Evolutionary conservation across 92 coral and sea anemone species (phyloP), one percentile per base, ranked within the genome.

Genomic region (Metridium senile): DNA sequence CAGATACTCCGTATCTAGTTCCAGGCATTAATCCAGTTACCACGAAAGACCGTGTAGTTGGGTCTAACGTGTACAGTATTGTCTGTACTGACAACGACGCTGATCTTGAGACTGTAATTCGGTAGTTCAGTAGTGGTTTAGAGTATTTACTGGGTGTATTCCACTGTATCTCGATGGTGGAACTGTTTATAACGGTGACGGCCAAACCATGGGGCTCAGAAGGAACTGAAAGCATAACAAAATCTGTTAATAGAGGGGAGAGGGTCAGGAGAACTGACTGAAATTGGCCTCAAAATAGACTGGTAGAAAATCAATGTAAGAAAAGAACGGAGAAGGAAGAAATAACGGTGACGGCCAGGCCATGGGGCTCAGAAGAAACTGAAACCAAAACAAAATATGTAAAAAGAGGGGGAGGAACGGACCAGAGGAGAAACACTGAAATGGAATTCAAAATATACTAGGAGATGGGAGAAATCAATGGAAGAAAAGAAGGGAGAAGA

Each of bases 21-120:
- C 57, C 78, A 73, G 78, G 68, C 45, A 73, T 19, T 22, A 73
- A 33, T 2, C 78, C 78, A 32, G 32, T 57, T 22, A 57, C 26
- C 10, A 25, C 56, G 46, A 27, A 26, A 8, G 78, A 58, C 0
- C 16, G 78, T 2, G 20, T 49, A 73, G 23, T 26, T 1, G 31
- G 66, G 3, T 16, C 59, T 39, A 39, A 4, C 3, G n/a, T 54
- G 0, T 35, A 19, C 34, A 32, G 66, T 0, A 73, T 10, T 4
- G 47, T 22, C 19, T 29, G 26, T 23, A 0, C 18, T 22, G 68
- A 23, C 29, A 20, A 26, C n/a, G n/a, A n/a, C 35, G 34, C 57
- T 21, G 54, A 9, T 31, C 20, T 63, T 28, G 21, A 27, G 45
- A 63, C 6, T 28, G 7, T 27, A n/a, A 63, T 31, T 9, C 20